phyloP scores from a whole-genome alignment of 2,113 vertebrate genomes.

The Oryctolagus cuniculus region mOryCun1.1 NC_091432.1:179367501-179368000 shows the following conservation, averaged over 20 bases:
- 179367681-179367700: not conserved
- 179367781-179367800: not conserved
- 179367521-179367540: not conserved
- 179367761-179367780: not conserved
- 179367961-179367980: conserved; percentile 1
- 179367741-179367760: not conserved
- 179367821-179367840: too few species aligned
- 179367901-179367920: not conserved
- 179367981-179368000: conserved; percentile 7
- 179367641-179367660: not conserved
- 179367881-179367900: not conserved
- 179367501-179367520: not conserved
- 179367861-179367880: not conserved
- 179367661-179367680: not conserved
- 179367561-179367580: not conserved
- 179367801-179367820: not conserved
- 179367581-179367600: not conserved
- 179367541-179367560: not conserved
- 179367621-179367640: conserved; percentile 1
- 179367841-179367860: not conserved
- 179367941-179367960: conserved; percentile 13
- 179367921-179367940: not conserved
- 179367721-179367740: not conserved
- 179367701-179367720: not conserved
- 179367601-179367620: not conserved